Base-by-base conservation (phyloP, 1,140 invertebrate genomes). In the Frieseomelitta varia region DNA sequence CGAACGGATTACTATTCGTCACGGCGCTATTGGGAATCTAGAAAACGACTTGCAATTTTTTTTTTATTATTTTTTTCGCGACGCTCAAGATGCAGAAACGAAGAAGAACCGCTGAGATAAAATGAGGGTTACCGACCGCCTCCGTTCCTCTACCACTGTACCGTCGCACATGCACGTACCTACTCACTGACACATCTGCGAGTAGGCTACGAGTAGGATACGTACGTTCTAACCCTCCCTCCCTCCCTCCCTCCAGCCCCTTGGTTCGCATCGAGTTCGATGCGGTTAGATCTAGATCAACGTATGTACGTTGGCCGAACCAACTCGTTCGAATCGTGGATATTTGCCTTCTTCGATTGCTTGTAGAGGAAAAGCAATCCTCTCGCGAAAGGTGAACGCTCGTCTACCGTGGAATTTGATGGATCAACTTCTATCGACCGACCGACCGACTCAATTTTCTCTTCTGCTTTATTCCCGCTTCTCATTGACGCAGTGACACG, bases 61-160 rank as follows among this genome's bases (percentile, higher is more conserved):
- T 81, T 58, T 84, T 82, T 71, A 51, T 47, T 27, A 17, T 55
- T 39, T n/a, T 34, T 78, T 79, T 53, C 90, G 85, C 87, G 82
- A 87, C 85, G 67, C n/a, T 47, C 11, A 81, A 84, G 84, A 92
- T 87, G 87, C 86, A 85, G 83, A 73, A 84, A 73, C 69, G 65
- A 76, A 86, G 65, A 76, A 86, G 73, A 85, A 74, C 71, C 72
- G 51, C 30, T 73, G 82, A 87, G 88, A 90, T 90, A 30, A 90
- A 90, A 86, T 81, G 71, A 76, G 79, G 89, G 91, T 91, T 90
- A 91, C 73, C 88, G 91, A 91, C 90, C 88, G 75, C 80, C 77
- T 74, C 69, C 24, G 75, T 47, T 67, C 71, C 67, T 55, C 51
- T 56, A 6, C 30, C 56, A 39, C 24, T 21, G 24, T 67, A 39